These are phyloP conservation scores for Protomyctophum bolini DNA, from an alignment of 2,113 vertebrate species.

Conservation along the genomic window DNA sequence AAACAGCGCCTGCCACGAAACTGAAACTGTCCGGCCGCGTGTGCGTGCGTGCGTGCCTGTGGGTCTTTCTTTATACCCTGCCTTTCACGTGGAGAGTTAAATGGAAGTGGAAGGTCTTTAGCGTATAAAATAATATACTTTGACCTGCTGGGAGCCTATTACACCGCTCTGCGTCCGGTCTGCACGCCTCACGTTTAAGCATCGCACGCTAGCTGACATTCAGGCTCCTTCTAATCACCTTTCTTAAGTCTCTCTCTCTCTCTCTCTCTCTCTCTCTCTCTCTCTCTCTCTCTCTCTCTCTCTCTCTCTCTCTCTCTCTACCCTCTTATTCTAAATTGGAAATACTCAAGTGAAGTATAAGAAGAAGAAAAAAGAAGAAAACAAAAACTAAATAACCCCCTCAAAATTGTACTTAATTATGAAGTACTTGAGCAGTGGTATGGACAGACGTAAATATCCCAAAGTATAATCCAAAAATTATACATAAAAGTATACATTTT, in stretches of 20 bases:
- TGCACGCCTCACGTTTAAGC: slow-evolving; percentile 53
- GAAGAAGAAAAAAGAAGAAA: no score
- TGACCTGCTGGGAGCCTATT: slow-evolving; percentile 77
- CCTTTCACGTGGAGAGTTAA: slow-evolving; percentile 58
- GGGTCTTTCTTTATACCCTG: slow-evolving; percentile 50
- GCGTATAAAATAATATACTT: slow-evolving; percentile 68
- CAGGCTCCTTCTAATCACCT: slow-evolving; percentile 61
- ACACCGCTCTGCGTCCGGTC: slow-evolving; percentile 39
- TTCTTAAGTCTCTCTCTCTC: slow-evolving; percentile 55
- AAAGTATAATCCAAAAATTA: no score
- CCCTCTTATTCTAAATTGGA: no score
- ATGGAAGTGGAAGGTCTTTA: slow-evolving; percentile 63
- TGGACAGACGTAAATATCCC: no score
- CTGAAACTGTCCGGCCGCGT: background rate
- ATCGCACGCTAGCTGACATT: slow-evolving; percentile 64
- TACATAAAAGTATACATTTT: no score
- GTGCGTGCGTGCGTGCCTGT: slow-evolving; percentile 1
- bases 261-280: slow-evolving; percentile 21
- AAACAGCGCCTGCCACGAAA: slow-evolving; percentile 24
- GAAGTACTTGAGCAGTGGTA: no score
- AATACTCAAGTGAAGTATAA: no score
- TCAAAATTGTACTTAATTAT: no score
- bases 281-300: background rate
- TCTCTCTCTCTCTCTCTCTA: background rate
- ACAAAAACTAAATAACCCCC: no score